Percentiles rank a stretch among this genome's conserved stretches.
Conservation (phyloP, 2,113 vertebrate genomes). For the Corynorhinus townsendii region DNA sequence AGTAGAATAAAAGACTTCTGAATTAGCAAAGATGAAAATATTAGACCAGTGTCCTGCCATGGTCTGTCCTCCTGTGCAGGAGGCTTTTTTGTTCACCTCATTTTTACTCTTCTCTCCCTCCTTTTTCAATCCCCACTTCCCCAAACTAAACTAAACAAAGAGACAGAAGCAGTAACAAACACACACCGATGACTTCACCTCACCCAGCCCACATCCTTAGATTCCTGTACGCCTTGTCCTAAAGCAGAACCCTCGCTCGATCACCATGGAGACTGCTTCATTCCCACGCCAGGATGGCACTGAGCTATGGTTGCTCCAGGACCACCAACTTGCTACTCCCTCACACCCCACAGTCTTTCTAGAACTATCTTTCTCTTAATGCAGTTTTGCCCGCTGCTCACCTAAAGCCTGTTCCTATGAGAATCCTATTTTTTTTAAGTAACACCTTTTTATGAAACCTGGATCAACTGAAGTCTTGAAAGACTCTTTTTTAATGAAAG, state of each 20-base stretch:
- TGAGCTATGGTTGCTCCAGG: not conserved
- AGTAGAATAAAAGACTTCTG: not conserved
- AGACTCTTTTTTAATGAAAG: not conserved
- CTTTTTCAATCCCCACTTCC: not conserved
- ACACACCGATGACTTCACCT: not conserved
- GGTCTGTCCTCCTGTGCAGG: not conserved
- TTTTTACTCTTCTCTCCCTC: not conserved
- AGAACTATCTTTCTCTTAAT: not conserved
- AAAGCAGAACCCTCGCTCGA: not conserved
- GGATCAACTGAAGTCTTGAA: not conserved
- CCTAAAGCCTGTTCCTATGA: not conserved
- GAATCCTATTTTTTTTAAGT: constrained; percentile 29
- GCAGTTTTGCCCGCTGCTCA: not conserved
- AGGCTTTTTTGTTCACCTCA: not conserved
- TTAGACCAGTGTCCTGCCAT: not conserved
- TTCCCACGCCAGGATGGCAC: not conserved
- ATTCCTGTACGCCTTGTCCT: not conserved
- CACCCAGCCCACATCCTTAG: not conserved
- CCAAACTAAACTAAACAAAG: constrained; percentile 7
- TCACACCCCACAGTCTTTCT: not conserved
- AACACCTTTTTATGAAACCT: not conserved
- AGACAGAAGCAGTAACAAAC: not conserved
- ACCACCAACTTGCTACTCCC: not conserved
- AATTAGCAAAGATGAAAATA: not conserved
- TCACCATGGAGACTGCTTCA: not conserved